Conservation (phyloP, 2,888 invertebrate species). For the Herminia tarsipennalis region DNA sequence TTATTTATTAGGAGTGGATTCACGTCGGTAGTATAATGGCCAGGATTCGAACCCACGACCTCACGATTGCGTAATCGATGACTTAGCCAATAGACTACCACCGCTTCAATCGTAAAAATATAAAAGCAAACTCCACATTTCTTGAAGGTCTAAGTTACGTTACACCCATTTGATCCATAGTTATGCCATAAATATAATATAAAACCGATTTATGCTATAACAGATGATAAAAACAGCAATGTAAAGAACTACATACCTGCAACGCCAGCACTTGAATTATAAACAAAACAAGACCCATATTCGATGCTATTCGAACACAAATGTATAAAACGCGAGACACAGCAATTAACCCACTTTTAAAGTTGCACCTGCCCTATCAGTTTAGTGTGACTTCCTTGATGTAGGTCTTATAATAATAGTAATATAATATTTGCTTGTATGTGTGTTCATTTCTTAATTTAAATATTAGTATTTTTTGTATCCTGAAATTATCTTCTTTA, state of each 20-base stretch:
- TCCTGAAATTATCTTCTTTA: too few relatives aligned
- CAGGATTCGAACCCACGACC: too few relatives aligned
- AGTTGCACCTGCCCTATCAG: background rate
- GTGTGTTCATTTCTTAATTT: background rate
- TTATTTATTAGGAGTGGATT: too few relatives aligned
- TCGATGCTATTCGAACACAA: background rate
- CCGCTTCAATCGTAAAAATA: too few relatives aligned
- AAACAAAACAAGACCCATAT: background rate
- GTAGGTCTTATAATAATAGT: background rate
- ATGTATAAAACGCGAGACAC: background rate
- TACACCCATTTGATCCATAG: too few relatives aligned
- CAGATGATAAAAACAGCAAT: background rate
- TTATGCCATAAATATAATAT: too few relatives aligned
- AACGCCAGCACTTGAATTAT: constrained; percentile 9
- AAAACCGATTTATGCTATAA: too few relatives aligned
- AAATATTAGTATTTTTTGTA: too few relatives aligned
- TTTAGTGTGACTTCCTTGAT: background rate
- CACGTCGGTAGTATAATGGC: too few relatives aligned
- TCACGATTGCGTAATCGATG: too few relatives aligned
- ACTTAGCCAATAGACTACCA: too few relatives aligned
- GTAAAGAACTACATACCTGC: constrained; percentile 17
- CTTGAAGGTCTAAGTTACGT: too few relatives aligned
- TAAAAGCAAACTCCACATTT: background rate
- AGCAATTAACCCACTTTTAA: constrained; percentile 1
- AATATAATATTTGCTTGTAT: background rate